Percentiles rank a stretch among this genome's conserved stretches.
phyloP scores from a whole-genome alignment of 2,113 vertebrate genomes.

The Lagenorhynchus albirostris region DNA sequence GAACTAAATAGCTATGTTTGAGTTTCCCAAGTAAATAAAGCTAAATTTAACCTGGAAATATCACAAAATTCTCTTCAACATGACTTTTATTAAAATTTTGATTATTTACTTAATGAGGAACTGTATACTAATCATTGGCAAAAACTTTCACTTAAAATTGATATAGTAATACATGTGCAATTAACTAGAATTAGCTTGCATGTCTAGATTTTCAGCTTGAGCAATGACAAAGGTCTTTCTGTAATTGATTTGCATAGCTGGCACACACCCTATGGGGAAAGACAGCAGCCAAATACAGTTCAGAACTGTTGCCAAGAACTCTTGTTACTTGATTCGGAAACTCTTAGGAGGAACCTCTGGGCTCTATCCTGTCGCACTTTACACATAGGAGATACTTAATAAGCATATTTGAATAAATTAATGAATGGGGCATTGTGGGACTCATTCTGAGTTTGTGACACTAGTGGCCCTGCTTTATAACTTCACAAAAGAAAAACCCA shows the following conservation, averaged over 20 bases:
- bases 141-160: background rate
- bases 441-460: background rate
- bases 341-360: background rate
- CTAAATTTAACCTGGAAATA: background rate
- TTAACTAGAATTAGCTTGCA: slow-evolving; percentile 24
- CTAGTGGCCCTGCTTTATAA: background rate
- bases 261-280: background rate
- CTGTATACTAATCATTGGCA: background rate
- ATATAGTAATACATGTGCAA: background rate
- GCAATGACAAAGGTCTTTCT: slow-evolving; percentile 23
- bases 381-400: background rate
- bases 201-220: slow-evolving; percentile 19
- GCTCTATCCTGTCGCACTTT: background rate
- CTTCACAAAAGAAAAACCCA: background rate
- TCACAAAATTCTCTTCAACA: background rate
- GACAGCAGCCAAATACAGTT: background rate
- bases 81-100: background rate
- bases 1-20: background rate
- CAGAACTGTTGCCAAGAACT: background rate
- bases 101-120: background rate
- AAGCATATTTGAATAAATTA: slow-evolving; percentile 1
- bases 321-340: background rate
- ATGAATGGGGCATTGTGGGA: background rate
- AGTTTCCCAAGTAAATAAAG: background rate
- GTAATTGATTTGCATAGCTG: slow-evolving; percentile 38